These are phyloP conservation scores for Micrasema longulum DNA, from an alignment of 1,140 invertebrate genomes.

Conservation along the genomic window DNA sequence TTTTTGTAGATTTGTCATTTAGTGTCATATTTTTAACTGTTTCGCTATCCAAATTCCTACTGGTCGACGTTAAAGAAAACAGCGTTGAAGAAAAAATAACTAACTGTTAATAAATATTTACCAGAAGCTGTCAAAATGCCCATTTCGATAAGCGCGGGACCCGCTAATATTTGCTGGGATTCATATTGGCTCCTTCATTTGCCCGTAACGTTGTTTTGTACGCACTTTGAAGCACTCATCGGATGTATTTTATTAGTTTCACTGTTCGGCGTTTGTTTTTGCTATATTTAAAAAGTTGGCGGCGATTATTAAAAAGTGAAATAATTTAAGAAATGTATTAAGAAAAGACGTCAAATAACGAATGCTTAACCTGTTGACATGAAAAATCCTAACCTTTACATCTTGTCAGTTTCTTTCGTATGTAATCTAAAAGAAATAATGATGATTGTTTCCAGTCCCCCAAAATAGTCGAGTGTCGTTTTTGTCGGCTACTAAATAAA, in stretches of 20 bases:
- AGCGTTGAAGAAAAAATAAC: neutral
- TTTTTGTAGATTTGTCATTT: conserved; percentile 39
- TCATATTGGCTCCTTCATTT: conserved; percentile 31
- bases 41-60: neutral
- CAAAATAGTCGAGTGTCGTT: too few relatives aligned
- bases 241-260: conserved; percentile 39
- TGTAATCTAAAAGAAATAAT: conserved; percentile 13
- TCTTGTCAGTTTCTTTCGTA: conserved; percentile 16
- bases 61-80: neutral
- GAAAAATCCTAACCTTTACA: conserved; percentile 9
- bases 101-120: conserved; percentile 5
- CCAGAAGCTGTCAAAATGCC: conserved; percentile 18
- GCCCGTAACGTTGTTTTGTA: conserved; percentile 42
- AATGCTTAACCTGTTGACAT: conserved; percentile 20
- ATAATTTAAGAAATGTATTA: neutral
- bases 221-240: conserved; percentile 39
- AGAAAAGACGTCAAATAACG: neutral
- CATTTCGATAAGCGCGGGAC: conserved; percentile 44
- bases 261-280: conserved; percentile 41
- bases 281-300: conserved; percentile 44
- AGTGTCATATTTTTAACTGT: conserved; percentile 19
- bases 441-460: too few relatives aligned
- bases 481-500: neutral
- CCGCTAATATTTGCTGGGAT: conserved; percentile 37
- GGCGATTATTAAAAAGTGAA: neutral